Evolutionary conservation across 2,113 vertebrate species (phyloP).

Genomic region (Motacilla tschutschensis): DNA sequence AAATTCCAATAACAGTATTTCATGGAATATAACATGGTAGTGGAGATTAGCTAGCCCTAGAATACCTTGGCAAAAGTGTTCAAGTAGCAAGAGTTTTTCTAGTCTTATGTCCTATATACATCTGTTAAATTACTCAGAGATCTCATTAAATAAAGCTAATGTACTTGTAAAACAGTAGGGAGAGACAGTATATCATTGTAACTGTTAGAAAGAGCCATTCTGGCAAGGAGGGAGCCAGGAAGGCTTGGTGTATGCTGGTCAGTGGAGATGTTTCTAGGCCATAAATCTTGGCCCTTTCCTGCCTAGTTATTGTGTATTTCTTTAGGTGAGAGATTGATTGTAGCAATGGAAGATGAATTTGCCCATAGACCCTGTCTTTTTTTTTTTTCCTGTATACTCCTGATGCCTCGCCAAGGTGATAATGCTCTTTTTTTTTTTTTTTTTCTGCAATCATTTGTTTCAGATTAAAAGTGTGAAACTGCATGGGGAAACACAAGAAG

Average conservation of each 20-base stretch:
- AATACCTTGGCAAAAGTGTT: slow-evolving; percentile 76
- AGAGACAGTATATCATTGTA: slow-evolving; percentile 95
- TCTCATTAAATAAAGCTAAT: slow-evolving; percentile 99
- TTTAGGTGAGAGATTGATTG: slow-evolving; percentile 99
- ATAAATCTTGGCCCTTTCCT: slow-evolving; percentile 98
- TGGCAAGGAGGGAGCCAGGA: slow-evolving; percentile 81
- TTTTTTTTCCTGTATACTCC: slow-evolving; percentile 65
- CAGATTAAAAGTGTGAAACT: slow-evolving; percentile 87
- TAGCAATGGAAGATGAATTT: slow-evolving; percentile 97
- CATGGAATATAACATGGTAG: slow-evolving; percentile 34
- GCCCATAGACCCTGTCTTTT: slow-evolving; percentile 88
- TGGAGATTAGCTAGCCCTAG: slow-evolving; percentile 59
- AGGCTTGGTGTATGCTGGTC: slow-evolving; percentile 95
- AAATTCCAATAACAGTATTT: slow-evolving; percentile 63
- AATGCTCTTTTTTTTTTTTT: slow-evolving; percentile 42
- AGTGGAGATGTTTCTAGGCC: slow-evolving; percentile 92
- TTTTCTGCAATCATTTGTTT: slow-evolving; percentile 85
- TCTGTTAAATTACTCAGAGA: slow-evolving; percentile 93
- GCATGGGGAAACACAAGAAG: slow-evolving; percentile 65
- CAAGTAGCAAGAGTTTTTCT: slow-evolving; percentile 79
- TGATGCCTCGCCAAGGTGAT: slow-evolving; percentile 78
- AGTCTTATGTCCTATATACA: slow-evolving; percentile 88
- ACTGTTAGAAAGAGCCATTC: slow-evolving; percentile 87
- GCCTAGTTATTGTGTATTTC: slow-evolving; percentile 99
- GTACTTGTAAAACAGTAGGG: slow-evolving; percentile 98